Evolutionary conservation across 1,140 invertebrate species (phyloP).

Genomic region (Nasonia longicornis): DNA sequence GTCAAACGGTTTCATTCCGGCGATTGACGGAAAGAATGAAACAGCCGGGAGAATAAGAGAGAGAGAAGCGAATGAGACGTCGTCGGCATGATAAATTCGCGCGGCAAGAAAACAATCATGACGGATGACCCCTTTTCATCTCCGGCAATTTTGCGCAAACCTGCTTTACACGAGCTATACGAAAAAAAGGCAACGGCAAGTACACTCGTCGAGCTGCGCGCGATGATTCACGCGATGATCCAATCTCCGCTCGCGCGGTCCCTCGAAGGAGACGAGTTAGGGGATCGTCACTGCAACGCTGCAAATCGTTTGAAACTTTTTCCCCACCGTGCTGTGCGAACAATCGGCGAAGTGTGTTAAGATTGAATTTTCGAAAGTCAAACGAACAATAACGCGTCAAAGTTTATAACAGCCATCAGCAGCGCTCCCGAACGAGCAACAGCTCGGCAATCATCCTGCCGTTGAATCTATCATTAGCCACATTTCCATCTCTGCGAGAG

Average conservation of each 20-base stretch:
- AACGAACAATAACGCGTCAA: no score
- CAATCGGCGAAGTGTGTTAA: no score
- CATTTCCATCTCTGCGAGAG: no score
- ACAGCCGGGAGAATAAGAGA: background rate
- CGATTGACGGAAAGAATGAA: background rate
- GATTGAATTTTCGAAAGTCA: no score
- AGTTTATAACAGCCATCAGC: no score
- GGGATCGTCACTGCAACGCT: background rate
- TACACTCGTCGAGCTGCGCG: background rate
- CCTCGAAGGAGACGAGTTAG: no score
- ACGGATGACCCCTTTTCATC: conserved; percentile 4
- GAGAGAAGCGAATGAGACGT: background rate
- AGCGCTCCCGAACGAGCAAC: no score
- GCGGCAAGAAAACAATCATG: conserved; percentile 2
- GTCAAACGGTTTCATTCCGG: background rate
- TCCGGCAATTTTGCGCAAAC: background rate
- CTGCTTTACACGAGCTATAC: background rate
- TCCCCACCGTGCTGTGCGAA: background rate
- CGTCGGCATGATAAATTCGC: conserved; percentile 6
- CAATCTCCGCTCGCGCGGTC: background rate
- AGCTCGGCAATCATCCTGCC: no score
- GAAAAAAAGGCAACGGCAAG: background rate
- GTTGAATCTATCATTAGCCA: no score
- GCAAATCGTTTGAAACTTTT: background rate
- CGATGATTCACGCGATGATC: conserved; percentile 9